These are phyloP conservation scores for Limulus polyphemus DNA, from an alignment of 2,888 invertebrate species.

Conservation along the genomic window DNA sequence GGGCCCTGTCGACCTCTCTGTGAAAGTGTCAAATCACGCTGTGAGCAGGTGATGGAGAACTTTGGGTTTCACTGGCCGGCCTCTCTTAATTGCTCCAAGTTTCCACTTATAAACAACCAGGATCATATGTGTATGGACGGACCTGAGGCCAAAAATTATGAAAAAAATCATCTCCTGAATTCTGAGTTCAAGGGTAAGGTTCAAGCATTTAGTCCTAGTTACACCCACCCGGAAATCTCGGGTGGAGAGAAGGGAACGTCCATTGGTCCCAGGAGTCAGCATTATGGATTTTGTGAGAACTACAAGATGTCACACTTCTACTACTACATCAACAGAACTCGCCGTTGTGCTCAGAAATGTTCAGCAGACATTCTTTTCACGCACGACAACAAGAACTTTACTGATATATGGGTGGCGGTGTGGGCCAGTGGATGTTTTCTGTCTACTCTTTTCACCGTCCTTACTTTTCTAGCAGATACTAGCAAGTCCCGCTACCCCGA, in stretches of 20 bases:
- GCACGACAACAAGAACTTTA: slow-evolving; percentile 59
- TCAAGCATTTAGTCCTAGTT: background rate
- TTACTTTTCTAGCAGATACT: slow-evolving; percentile 54
- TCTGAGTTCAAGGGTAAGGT: too few species aligned
- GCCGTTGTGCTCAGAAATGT: slow-evolving; percentile 66
- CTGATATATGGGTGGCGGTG: slow-evolving; percentile 73
- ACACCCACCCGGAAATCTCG: background rate
- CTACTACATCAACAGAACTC: slow-evolving; percentile 58
- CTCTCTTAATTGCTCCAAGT: slow-evolving; percentile 72
- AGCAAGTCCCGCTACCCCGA: slow-evolving; percentile 47
- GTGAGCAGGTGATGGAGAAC: slow-evolving; percentile 74
- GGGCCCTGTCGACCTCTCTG: slow-evolving; percentile 86
- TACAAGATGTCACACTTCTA: slow-evolving; percentile 52
- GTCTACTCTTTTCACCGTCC: slow-evolving; percentile 57
- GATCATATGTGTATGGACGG: slow-evolving; percentile 96
- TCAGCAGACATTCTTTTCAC: slow-evolving; percentile 66
- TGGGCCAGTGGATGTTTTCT: slow-evolving; percentile 67
- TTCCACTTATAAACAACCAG: slow-evolving; percentile 79
- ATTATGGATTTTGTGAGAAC: slow-evolving; percentile 34
- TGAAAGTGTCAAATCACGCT: slow-evolving; percentile 67
- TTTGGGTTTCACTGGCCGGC: slow-evolving; percentile 91
- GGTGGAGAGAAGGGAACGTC: slow-evolving; percentile 1
- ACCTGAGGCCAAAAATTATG: slow-evolving; percentile 38
- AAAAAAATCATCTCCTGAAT: slow-evolving; percentile 4
- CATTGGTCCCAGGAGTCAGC: background rate